Base-by-base conservation (phyloP, 2,113 vertebrate species). In the Megaceryle maxima region DNA sequence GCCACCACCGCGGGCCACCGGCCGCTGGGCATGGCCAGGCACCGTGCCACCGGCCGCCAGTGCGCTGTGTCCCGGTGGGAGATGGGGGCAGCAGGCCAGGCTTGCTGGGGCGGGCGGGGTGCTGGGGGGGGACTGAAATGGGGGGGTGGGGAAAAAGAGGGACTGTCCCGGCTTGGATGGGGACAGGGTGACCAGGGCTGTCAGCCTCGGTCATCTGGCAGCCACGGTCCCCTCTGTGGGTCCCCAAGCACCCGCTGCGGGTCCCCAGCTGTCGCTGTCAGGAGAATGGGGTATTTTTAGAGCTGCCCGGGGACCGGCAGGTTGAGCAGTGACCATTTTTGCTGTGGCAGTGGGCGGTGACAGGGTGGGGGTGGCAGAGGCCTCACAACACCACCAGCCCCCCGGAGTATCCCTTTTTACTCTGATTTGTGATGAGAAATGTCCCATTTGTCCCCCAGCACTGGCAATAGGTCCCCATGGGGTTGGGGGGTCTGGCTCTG, bases 191-290 rank as follows among this genome's bases (percentile, higher is more conserved):
- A 29, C 5, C 19, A 1, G 25, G 39, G 41, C 81, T 75, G 76
- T 59, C 66, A 70, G 93, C 50, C 33, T n/a, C 0, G 0, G 24
- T 24, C 10, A 29, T 14, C 39, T 4, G 19, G 3, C 1, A 1
- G 66, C 56, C 25, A 17, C 3, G 6, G 4, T 26, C 17, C 88
- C 89, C 60, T 51, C 39, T 6, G 14, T 1, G 16, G 79, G 92
- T 56, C 83, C 86, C 91, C 91, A 26, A 59, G 67, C 60, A 14
- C 24, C 39, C 3, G 10, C 70, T 1, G 2, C 66, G 44, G 7
- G 0, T 31, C 33, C 5, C 5, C 95, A 97, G 96, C 94, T 97
- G 96, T 96, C 46, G 15, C 94, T 86, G 94, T 88, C 96, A 85
- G 84, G 56, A 50, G 50, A 37, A 37, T 37, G 37, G 0, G 76